Base-by-base conservation (phyloP, 2,888 invertebrate species). In the Hirtodrosophila histrioides region DNA sequence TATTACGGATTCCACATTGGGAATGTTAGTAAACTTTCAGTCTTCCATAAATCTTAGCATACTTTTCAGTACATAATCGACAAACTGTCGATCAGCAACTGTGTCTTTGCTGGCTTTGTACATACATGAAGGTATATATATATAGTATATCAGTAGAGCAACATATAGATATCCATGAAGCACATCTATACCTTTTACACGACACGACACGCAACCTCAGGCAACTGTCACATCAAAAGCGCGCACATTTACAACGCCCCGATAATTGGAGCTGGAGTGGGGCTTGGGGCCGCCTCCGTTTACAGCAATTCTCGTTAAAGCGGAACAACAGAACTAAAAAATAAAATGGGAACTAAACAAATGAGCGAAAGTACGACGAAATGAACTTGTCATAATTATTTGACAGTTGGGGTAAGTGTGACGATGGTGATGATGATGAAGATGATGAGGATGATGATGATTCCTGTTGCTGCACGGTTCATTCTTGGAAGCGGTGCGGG, bases 381-480 rank as follows among this genome's bases (percentile, higher is more conserved):
- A 89, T 88, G 84, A 89, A 89, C 83, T 88, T 90, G 90, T 89
- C 90, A 90, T 87, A 89, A 90, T 89, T 88, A 82, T 81, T 82
- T 90, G 89, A 89, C 89, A 89, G 76, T 72, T 82, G 56, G 45
- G 37, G 61, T 77, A 72, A 71, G 74, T n/a, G 27, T 10, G 39
- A 43, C 2, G 24, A 17, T 35, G 12, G 27, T 5, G 41, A 17
- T 41, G 56, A 35, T 54, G 46, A 27, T 7, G 17, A 33, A 9
- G 31, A 33, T 12, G 29, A 11, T 0, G 11, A 36, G 17, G 17
- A 27, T 27, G 58, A 12, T 41, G n/a, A 44, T 57, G 45, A 63
- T 54, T 75, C 53, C 65, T 60, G 60, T 51, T 55, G 43, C 54
- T 9, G 11, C 24, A 10, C 4, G 35, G n/a, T 35, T 5, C 46